Conservation (phyloP, 1,140 invertebrate species). For the Neotoxoptera formosana region DNA sequence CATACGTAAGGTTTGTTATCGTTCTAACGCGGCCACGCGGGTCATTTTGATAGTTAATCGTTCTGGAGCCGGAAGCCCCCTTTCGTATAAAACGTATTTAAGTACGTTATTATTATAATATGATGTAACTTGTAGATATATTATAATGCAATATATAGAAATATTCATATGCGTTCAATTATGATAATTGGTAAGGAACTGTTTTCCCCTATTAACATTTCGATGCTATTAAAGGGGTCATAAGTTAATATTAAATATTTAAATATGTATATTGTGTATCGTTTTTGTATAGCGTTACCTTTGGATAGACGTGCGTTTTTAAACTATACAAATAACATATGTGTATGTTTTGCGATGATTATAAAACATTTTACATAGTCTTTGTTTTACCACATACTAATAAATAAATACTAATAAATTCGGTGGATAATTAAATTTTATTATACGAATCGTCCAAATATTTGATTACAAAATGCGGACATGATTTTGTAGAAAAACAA, state of each 20-base stretch:
- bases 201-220: slow-evolving; percentile 19
- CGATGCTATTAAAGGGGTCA: neutral
- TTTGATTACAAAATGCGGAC: neutral
- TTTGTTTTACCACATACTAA: neutral
- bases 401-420: neutral
- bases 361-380: neutral
- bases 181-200: slow-evolving; percentile 25
- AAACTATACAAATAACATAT: neutral
- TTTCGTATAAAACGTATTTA: neutral
- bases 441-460: neutral
- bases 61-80: neutral
- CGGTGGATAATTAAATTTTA: neutral
- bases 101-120: neutral
- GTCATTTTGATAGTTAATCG: neutral
- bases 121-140: neutral
- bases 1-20: neutral
- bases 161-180: slow-evolving; percentile 5
- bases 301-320: neutral
- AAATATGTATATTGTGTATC: slow-evolving; percentile 32
- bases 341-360: neutral
- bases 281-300: neutral
- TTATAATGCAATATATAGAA: neutral
- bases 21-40: neutral
- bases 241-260: slow-evolving; percentile 19
- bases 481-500: neutral